A percentile compares a stretch with the other conserved stretches of the same genome.
Conservation (phyloP, 1,140 invertebrate genomes). For the Zaprionus taronus region DNA sequence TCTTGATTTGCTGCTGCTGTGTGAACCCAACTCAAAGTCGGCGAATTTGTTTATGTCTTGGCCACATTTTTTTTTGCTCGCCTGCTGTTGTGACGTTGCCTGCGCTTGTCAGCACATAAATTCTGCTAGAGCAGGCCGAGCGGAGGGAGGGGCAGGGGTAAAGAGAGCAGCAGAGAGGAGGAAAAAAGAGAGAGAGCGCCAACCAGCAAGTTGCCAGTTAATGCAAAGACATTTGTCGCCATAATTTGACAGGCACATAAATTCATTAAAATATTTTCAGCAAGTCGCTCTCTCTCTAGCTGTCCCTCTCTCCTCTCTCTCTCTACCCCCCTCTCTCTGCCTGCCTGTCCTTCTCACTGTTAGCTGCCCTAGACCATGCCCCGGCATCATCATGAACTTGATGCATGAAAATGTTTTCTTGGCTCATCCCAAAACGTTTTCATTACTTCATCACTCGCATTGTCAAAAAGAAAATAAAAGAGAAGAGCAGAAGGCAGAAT, state of each 20-base stretch:
- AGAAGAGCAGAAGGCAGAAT: background rate
- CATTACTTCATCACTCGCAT: slow-evolving; percentile 64
- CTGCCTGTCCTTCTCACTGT: background rate
- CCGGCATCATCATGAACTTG: slow-evolving; percentile 63
- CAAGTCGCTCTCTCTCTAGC: background rate
- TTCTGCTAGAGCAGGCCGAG: slow-evolving; percentile 5
- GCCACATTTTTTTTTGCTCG: slow-evolving; percentile 4
- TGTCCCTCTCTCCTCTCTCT: background rate
- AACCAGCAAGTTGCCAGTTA: slow-evolving; percentile 26
- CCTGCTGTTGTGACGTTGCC: slow-evolving; percentile 10
- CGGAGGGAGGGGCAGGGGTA: background rate
- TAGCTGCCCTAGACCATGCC: slow-evolving; percentile 17
- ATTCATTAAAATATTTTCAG: slow-evolving; percentile 52
- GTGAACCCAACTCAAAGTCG: slow-evolving; percentile 34
- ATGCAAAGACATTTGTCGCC: slow-evolving; percentile 52
- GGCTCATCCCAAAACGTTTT: slow-evolving; percentile 59
- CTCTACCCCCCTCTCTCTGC: background rate
- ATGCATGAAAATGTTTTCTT: slow-evolving; percentile 55
- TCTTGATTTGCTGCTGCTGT: slow-evolving; percentile 12
- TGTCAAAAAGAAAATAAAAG: slow-evolving; percentile 53
- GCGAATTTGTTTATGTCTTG: slow-evolving; percentile 35
- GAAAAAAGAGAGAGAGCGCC: background rate
- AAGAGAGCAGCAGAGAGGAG: background rate
- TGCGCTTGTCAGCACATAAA: slow-evolving; percentile 35
- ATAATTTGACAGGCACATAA: slow-evolving; percentile 54